phyloP scores from a whole-genome alignment of 2,113 vertebrate species.

The Probosciger aterrimus region DNA sequence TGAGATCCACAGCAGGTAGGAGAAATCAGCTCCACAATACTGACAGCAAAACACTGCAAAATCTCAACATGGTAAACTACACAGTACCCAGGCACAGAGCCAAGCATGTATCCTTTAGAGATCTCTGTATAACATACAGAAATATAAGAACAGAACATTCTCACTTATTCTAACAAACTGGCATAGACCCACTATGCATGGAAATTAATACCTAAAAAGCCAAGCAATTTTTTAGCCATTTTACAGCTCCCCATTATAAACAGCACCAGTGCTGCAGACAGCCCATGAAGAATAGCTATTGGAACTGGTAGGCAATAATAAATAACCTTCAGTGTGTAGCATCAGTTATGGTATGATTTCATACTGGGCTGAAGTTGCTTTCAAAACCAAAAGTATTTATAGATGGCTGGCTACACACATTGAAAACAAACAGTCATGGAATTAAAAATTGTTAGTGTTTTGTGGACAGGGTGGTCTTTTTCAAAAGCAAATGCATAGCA shows the following conservation, averaged over 20 bases:
- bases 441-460: background rate
- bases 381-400: background rate
- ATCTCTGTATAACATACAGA: background rate
- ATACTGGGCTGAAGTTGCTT: background rate
- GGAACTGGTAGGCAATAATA: background rate
- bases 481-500: background rate
- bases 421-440: background rate
- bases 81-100: background rate
- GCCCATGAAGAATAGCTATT: background rate
- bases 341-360: background rate
- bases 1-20: background rate
- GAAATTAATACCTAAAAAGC: background rate
- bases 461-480: background rate
- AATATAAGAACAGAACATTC: conserved; percentile 26
- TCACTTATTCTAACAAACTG: background rate
- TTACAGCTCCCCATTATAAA: background rate
- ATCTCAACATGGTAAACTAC: background rate
- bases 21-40: background rate
- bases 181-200: background rate
- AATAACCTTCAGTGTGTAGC: background rate
- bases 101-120: background rate
- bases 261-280: background rate
- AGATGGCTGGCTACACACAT: background rate
- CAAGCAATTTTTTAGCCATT: background rate
- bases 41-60: background rate